Percentiles rank a stretch among this genome's conserved stretches.
Evolutionary conservation across 1,140 invertebrate genomes (phyloP).

Genomic region (Helicoverpa armigera): DNA sequence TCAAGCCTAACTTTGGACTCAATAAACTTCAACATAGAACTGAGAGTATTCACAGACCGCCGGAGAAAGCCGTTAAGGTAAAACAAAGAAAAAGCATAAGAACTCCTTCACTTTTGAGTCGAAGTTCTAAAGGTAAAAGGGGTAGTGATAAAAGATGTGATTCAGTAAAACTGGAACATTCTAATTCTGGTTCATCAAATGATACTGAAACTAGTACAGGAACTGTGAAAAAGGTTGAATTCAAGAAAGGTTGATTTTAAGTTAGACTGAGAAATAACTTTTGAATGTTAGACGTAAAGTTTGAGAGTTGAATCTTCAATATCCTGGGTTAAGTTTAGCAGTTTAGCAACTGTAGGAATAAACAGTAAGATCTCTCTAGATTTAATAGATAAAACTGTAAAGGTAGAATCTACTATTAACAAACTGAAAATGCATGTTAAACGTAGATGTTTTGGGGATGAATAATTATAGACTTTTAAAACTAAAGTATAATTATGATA

Average conservation of each 20-base stretch:
- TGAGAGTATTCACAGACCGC: conserved; percentile 79
- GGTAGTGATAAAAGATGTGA: conserved; percentile 68
- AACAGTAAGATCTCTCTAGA: conserved; percentile 37
- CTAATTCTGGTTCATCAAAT: conserved; percentile 84
- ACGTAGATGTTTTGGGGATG: no score
- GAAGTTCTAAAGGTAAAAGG: conserved; percentile 63
- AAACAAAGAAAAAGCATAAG: conserved; percentile 74
- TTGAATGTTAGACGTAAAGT: not conserved
- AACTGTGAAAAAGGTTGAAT: conserved; percentile 80
- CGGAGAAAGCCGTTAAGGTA: conserved; percentile 77
- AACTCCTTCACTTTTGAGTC: conserved; percentile 70
- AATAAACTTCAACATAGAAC: conserved; percentile 80
- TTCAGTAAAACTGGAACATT: conserved; percentile 79
- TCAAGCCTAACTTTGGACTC: conserved; percentile 81
- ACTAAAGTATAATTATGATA: no score
- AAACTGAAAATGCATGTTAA: not conserved
- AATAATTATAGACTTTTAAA: no score
- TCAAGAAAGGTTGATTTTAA: conserved; percentile 57
- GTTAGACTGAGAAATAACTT: conserved; percentile 20
- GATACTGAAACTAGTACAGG: conserved; percentile 85
- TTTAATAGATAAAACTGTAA: not conserved
- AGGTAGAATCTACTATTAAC: not conserved
- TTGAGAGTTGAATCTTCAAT: not conserved
- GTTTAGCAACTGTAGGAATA: conserved; percentile 4
- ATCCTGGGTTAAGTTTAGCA: not conserved